A percentile compares a stretch with the other conserved stretches of the same genome.
Conservation (phyloP, 1,140 invertebrate genomes). For the Carcinoscorpius rotundicauda region DNA sequence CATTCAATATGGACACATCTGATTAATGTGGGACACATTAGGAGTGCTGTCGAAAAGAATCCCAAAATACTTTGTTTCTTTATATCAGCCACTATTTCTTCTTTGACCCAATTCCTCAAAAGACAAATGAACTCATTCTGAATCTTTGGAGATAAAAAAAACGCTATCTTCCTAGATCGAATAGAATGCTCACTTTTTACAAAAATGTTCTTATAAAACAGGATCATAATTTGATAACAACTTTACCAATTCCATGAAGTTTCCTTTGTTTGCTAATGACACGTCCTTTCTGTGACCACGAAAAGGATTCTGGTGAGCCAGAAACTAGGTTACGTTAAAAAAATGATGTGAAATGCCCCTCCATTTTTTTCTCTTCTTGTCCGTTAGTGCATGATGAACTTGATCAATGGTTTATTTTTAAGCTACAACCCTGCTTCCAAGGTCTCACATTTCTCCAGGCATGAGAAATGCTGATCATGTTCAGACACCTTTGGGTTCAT, state of each 20-base stretch:
- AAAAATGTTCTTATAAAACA: too few relatives aligned
- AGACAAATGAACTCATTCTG: conserved; percentile 2
- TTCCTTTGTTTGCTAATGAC: too few relatives aligned
- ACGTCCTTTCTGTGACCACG: too few relatives aligned
- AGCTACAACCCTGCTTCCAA: not conserved
- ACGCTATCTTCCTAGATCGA: too few relatives aligned
- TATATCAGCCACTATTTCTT: conserved; percentile 23
- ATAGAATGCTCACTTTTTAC: too few relatives aligned
- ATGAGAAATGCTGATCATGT: not conserved
- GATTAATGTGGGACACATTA: conserved; percentile 29
- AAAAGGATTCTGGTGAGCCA: not conserved
- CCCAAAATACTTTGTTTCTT: conserved; percentile 20
- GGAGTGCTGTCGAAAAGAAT: conserved; percentile 32
- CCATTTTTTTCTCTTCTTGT: not conserved
- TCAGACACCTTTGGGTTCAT: not conserved
- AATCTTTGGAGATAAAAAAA: conserved; percentile 1
- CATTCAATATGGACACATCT: conserved; percentile 24
- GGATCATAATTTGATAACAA: too few relatives aligned
- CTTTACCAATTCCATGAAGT: not conserved
- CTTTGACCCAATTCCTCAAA: not conserved
- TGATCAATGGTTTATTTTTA: not conserved
- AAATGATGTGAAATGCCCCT: not conserved
- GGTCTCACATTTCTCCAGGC: conserved; percentile 4
- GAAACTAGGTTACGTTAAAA: not conserved
- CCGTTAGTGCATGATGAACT: not conserved